Conservation (phyloP, 2,113 vertebrate genomes). For the Microcebus murinus region DNA sequence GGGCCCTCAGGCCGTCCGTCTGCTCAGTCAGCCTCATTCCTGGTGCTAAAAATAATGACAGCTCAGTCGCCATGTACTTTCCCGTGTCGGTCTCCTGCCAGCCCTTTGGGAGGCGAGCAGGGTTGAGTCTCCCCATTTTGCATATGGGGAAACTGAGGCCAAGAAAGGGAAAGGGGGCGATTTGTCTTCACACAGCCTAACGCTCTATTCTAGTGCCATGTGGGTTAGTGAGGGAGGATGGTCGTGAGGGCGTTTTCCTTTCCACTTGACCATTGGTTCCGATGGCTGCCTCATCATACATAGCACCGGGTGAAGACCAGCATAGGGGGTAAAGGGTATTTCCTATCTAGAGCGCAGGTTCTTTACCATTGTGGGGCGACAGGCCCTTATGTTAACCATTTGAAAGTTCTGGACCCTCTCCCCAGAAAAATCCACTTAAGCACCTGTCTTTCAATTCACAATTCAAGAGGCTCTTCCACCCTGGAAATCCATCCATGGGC, state of each 20-base stretch:
- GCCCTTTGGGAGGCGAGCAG: background rate
- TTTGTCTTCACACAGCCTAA: background rate
- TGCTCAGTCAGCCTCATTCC: background rate
- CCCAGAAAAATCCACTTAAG: background rate
- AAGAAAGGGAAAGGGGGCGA: background rate
- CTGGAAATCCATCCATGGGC: background rate
- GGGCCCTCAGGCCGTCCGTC: background rate
- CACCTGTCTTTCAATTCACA: background rate
- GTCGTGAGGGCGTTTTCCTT: background rate
- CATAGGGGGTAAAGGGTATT: background rate
- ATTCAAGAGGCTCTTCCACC: background rate
- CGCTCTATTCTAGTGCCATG: background rate
- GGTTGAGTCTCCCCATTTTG: background rate
- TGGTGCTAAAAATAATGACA: conserved; percentile 17
- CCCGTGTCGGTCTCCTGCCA: background rate
- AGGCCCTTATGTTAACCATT: background rate
- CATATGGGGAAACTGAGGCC: conserved; percentile 19
- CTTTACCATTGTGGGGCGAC: background rate
- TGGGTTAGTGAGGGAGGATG: background rate
- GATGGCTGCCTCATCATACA: background rate
- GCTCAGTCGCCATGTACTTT: background rate
- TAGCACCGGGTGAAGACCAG: background rate
- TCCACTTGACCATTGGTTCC: background rate
- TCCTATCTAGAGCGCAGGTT: background rate
- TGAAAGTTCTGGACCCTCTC: background rate